These are phyloP conservation scores for Heterotis niloticus DNA, from an alignment of 2,113 vertebrate species.

Conservation along the genomic window DNA sequence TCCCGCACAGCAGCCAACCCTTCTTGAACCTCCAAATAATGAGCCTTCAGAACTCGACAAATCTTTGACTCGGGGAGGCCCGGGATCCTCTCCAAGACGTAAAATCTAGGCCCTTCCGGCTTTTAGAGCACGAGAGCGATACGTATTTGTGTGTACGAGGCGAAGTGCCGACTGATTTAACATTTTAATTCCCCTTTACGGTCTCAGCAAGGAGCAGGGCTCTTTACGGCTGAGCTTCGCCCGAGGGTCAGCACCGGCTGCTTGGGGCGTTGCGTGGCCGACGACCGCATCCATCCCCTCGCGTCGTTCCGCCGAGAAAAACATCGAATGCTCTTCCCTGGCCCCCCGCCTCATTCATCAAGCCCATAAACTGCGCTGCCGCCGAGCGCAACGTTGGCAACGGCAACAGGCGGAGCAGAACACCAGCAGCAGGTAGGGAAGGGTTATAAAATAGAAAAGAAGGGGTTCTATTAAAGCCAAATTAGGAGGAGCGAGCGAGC, in stretches of 20 bases:
- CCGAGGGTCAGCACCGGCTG: neutral
- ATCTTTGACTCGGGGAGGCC: neutral
- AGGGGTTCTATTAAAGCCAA: neutral
- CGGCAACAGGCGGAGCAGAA: neutral
- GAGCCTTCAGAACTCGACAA: neutral
- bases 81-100: neutral
- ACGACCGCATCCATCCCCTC: neutral
- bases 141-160: neutral
- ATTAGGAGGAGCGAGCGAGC: neutral
- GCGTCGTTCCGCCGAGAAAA: neutral
- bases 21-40: conserved; percentile 1
- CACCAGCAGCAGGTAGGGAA: neutral
- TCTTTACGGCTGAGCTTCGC: neutral
- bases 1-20: neutral
- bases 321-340: no score
- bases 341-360: neutral
- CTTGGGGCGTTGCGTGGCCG: no score
- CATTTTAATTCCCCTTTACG: conserved; percentile 25
- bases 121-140: neutral
- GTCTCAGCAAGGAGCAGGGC: neutral
- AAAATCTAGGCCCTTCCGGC: neutral
- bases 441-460: neutral
- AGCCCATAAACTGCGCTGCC: neutral
- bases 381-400: neutral
- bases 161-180: conserved; percentile 7